Percentiles rank a stretch among this genome's conserved stretches.
Evolutionary conservation across 2,113 vertebrate species (phyloP).

Genomic region (Mirza zaza): DNA sequence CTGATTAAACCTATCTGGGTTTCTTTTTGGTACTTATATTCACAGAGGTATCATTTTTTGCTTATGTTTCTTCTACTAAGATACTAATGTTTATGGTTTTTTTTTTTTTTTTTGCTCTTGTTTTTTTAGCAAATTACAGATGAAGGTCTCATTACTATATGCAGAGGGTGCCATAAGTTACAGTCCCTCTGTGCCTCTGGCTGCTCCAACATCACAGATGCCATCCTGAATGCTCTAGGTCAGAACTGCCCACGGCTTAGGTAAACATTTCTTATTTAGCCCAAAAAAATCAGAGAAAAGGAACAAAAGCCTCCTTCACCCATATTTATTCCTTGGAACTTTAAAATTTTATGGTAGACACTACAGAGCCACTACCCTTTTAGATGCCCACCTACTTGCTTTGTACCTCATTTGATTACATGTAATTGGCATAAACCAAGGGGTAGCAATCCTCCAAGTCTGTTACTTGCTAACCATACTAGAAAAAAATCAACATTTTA

Average conservation of each 20-base stretch:
- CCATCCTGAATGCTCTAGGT: constrained; percentile 96
- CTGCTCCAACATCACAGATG: constrained; percentile 98
- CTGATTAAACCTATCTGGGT: constrained; percentile 3
- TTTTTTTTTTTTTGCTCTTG: neutral
- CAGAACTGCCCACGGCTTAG: constrained; percentile 97
- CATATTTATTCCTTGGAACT: neutral
- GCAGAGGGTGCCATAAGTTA: constrained; percentile 96
- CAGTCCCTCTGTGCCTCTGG: constrained; percentile 98
- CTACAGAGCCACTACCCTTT: neutral
- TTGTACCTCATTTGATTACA: neutral
- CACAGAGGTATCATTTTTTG: neutral
- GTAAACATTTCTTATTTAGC: constrained; percentile 80
- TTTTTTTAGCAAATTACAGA: constrained; percentile 97
- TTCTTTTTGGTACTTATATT: constrained; percentile 53
- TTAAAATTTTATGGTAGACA: constrained; percentile 16
- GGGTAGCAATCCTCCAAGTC: neutral
- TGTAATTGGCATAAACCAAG: neutral
- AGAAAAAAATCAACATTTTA: neutral
- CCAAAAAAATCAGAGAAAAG: constrained; percentile 4
- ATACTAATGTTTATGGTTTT: constrained; percentile 43
- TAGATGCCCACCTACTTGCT: neutral
- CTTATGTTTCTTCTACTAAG: constrained; percentile 18
- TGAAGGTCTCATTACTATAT: constrained; percentile 98
- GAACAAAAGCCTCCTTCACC: neutral
- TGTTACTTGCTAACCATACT: neutral